Conservation (phyloP, 1,140 invertebrate species). For the Pomacea maculata region DNA sequence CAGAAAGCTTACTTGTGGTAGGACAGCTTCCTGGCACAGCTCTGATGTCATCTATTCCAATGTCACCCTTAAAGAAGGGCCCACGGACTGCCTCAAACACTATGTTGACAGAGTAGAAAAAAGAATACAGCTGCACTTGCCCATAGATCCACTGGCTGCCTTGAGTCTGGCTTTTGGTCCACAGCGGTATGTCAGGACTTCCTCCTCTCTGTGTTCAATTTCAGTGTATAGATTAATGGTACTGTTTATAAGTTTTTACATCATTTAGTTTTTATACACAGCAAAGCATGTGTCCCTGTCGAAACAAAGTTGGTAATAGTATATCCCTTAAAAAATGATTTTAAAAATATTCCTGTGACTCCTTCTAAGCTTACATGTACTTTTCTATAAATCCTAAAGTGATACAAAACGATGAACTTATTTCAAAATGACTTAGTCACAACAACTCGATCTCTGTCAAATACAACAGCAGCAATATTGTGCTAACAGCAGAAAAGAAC, state of each 20-base stretch:
- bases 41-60: slow-evolving; percentile 77
- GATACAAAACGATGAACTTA: too few relatives aligned
- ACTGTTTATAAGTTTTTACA: too few relatives aligned
- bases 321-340: too few relatives aligned
- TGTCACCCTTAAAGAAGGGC: slow-evolving; percentile 72
- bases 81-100: slow-evolving; percentile 64
- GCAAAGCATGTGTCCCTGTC: neutral
- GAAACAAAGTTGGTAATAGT: too few relatives aligned
- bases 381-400: too few relatives aligned
- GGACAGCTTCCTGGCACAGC: slow-evolving; percentile 68
- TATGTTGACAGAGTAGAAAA: neutral
- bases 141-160: slow-evolving; percentile 49
- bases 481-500: neutral
- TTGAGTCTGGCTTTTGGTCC: slow-evolving; percentile 45
- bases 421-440: too few relatives aligned
- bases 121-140: slow-evolving; percentile 37
- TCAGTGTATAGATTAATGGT: too few relatives aligned
- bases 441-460: too few relatives aligned
- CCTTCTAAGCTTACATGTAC: too few relatives aligned
- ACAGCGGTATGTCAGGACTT: slow-evolving; percentile 36
- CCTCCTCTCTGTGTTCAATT: slow-evolving; percentile 2
- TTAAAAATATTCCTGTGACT: too few relatives aligned
- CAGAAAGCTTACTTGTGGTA: too few relatives aligned
- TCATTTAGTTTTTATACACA: neutral
- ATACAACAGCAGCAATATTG: too few relatives aligned